phyloP scores from a whole-genome alignment of 2,888 invertebrate genomes.

The Sericinus montela region DNA sequence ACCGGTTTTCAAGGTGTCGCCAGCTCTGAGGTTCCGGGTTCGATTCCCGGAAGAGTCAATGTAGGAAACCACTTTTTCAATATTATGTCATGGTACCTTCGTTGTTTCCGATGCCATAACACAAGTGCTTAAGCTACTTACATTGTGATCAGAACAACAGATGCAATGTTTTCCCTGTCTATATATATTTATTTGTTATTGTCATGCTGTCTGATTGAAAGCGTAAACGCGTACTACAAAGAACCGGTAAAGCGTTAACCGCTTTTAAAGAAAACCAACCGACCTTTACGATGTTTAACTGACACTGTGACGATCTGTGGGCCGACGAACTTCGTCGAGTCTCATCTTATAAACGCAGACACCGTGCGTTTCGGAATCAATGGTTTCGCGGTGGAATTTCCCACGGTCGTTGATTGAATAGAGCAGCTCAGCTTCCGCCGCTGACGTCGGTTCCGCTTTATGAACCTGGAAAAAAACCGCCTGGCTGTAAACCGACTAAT shows the following conservation, averaged over 20 bases:
- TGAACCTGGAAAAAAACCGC: background rate
- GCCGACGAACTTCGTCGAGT: background rate
- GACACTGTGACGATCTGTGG: background rate
- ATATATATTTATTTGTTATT: no score
- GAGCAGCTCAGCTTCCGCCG: slow-evolving; percentile 1
- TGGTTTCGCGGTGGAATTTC: slow-evolving; percentile 6
- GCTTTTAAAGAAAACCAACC: background rate
- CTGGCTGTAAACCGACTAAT: background rate
- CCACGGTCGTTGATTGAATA: slow-evolving; percentile 1
- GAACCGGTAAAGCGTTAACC: background rate
- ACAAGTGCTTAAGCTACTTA: no score
- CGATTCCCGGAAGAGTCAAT: no score
- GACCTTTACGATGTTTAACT: slow-evolving; percentile 7
- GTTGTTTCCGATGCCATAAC: no score
- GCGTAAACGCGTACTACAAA: no score
- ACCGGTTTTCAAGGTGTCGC: no score
- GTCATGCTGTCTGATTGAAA: no score
- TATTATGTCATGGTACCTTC: no score
- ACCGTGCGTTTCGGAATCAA: background rate
- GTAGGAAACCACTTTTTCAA: no score
- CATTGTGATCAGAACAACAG: no score
- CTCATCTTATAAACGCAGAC: slow-evolving; percentile 2
- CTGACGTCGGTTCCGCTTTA: slow-evolving; percentile 4
- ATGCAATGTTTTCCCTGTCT: no score
- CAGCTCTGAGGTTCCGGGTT: no score